Evolutionary conservation across 2,797 vertebrate genomes (phyloP).

Genomic region (Phalloptychus januarius): DNA sequence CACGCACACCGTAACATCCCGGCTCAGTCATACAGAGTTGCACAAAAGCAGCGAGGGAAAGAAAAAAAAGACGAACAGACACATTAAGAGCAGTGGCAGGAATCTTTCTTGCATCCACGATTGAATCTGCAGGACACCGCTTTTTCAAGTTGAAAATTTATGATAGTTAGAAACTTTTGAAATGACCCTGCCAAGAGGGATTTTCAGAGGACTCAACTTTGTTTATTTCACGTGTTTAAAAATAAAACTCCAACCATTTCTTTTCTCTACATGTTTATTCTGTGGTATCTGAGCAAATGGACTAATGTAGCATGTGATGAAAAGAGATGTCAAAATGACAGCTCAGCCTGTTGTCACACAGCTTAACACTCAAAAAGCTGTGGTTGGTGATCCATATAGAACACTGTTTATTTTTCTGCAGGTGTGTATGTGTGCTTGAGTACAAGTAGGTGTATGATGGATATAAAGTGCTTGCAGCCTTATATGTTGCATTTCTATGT

Average conservation of each 20-base stretch:
- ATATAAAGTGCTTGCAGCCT: conserved; percentile 43
- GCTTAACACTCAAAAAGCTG: conserved; percentile 69
- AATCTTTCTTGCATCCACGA: neutral
- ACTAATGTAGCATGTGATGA: conserved; percentile 75
- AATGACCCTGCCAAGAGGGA: conserved; percentile 30
- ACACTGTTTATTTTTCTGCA: conserved; percentile 56
- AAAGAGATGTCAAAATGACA: conserved; percentile 71
- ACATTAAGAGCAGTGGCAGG: neutral
- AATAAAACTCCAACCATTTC: conserved; percentile 54
- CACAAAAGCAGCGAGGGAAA: neutral
- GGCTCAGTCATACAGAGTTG: conserved; percentile 7
- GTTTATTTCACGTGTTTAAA: conserved; percentile 50
- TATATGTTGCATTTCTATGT: conserved; percentile 46
- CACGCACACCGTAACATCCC: conserved; percentile 32
- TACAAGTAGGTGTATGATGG: conserved; percentile 33
- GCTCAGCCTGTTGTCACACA: conserved; percentile 67
- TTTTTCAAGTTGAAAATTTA: conserved; percentile 21
- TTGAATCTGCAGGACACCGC: conserved; percentile 23
- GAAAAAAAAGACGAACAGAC: conserved; percentile 11
- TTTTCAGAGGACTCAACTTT: conserved; percentile 36
- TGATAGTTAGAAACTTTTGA: conserved; percentile 27
- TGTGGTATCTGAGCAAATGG: conserved; percentile 64
- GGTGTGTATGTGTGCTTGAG: conserved; percentile 47
- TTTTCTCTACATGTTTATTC: conserved; percentile 62
- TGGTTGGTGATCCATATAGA: conserved; percentile 49